Conservation (phyloP, 2,113 vertebrate genomes). For the Regulus satrapa region DNA sequence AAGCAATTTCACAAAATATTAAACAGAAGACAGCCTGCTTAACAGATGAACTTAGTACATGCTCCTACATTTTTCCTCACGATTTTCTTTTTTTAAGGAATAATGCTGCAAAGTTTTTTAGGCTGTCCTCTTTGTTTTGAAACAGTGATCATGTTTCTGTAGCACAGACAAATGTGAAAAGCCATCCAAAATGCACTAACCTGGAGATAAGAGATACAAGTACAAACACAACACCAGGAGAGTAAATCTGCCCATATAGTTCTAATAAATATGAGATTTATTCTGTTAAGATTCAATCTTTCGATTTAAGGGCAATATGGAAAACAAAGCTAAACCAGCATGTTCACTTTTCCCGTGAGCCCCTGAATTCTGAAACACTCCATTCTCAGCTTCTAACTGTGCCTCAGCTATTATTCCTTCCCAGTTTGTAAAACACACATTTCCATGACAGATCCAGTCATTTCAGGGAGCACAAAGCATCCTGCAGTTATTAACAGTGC, state of each 20-base stretch:
- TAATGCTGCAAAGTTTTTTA: not conserved
- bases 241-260: not conserved
- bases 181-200: not conserved
- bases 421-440: not conserved
- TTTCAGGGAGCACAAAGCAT: conserved; percentile 6
- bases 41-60: conserved; percentile 6
- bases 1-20: conserved; percentile 92
- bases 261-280: not conserved
- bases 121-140: not conserved
- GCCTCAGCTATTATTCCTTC: conserved; percentile 3
- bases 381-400: not conserved
- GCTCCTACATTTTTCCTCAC: not conserved
- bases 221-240: not conserved
- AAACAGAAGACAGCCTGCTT: conserved; percentile 72
- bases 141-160: not conserved
- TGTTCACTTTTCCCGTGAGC: not conserved
- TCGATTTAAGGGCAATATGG: not conserved
- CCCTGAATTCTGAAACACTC: not conserved
- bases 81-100: not conserved
- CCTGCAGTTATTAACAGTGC: not conserved
- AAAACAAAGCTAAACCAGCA: not conserved
- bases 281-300: not conserved
- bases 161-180: not conserved
- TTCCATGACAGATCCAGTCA: not conserved
- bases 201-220: not conserved